Conservation (phyloP, 2,797 vertebrate species). For the Phaenicophaeus curvirostris region DNA sequence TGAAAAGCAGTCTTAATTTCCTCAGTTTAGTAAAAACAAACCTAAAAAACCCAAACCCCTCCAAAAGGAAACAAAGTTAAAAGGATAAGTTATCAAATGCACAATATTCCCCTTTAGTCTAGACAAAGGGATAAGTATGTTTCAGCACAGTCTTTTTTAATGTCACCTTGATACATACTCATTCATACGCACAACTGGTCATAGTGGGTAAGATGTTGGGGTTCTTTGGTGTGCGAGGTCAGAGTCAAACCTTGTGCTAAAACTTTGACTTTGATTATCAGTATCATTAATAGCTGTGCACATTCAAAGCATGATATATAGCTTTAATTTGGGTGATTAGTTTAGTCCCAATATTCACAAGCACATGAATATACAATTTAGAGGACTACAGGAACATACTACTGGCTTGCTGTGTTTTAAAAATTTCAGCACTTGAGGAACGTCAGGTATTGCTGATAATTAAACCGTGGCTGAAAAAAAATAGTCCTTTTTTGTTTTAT, state of each 20-base stretch:
- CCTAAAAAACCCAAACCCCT: not conserved
- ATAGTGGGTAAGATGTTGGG: not conserved
- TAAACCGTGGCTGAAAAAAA: not conserved
- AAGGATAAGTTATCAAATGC: not conserved
- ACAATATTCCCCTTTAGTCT: not conserved
- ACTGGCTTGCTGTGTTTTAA: not conserved
- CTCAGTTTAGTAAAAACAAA: not conserved
- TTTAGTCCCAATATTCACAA: not conserved
- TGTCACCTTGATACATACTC: not conserved
- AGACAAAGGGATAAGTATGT: not conserved
- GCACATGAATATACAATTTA: not conserved
- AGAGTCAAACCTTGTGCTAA: not conserved
- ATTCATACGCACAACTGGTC: not conserved
- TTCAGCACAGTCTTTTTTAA: not conserved
- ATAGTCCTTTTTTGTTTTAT: not conserved
- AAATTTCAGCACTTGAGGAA: not conserved
- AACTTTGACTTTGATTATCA: not conserved
- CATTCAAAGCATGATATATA: not conserved
- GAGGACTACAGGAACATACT: not conserved
- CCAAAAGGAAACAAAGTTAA: not conserved
- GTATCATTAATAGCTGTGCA: not conserved
- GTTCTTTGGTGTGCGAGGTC: not conserved
- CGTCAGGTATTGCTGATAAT: not conserved
- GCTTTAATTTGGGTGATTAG: not conserved
- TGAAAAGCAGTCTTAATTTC: slow-evolving; percentile 11